Conservation (phyloP, 2,797 vertebrate species). For the Rhincodon typus region DNA sequence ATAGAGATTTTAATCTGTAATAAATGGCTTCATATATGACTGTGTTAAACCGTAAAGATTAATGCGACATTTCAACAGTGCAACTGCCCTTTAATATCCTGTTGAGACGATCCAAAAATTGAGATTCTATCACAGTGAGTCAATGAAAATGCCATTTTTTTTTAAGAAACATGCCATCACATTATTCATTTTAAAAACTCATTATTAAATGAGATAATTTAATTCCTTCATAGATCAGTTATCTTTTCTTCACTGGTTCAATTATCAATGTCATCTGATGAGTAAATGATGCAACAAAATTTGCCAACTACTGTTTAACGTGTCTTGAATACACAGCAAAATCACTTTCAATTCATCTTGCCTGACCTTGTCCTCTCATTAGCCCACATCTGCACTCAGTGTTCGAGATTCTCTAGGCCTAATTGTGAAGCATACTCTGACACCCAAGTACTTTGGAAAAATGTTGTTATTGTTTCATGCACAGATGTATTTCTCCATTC, state of each 20-base stretch:
- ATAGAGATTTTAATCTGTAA: not conserved
- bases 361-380: not conserved
- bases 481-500: too few relatives aligned
- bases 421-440: too few relatives aligned
- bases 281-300: not conserved
- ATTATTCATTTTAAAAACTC: not conserved
- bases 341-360: not conserved
- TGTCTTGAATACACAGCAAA: not conserved
- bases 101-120: not conserved
- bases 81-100: constrained; percentile 13
- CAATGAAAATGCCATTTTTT: not conserved
- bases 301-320: not conserved
- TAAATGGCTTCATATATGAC: not conserved
- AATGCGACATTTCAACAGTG: not conserved
- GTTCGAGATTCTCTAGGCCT: not conserved
- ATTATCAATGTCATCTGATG: not conserved
- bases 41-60: not conserved
- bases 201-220: not conserved
- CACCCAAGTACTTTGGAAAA: too few relatives aligned
- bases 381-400: not conserved
- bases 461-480: too few relatives aligned
- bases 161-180: not conserved
- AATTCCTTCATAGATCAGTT: not conserved
- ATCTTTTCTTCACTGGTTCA: not conserved
- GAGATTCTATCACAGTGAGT: not conserved